Base-by-base conservation (phyloP, 2,113 vertebrate genomes). In the Scopus umbretta region DNA sequence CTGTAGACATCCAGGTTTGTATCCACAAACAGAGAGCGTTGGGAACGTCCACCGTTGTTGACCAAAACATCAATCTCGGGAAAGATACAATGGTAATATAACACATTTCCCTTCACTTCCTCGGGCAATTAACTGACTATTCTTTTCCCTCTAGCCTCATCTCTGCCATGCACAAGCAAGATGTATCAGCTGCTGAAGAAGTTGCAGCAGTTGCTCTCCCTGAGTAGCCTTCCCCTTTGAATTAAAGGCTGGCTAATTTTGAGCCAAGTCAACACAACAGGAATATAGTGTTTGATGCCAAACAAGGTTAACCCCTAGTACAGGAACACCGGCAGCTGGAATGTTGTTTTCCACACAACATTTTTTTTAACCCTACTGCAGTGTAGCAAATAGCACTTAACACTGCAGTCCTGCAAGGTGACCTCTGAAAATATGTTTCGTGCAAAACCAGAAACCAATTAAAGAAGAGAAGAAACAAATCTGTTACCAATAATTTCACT, bases 1-100 rank as follows among this genome's bases (percentile, higher is more conserved):
- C 90, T 97, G 88, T 97, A 99, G 80, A 99, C 99, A 40, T 99
- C 98, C 59, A 99, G 12, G 67, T 86, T 98, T 30, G 99, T 98
- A 40, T 99, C 99, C 92, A 98, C 16, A 38, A 96, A 99, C 93
- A 99, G 80, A 15, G 99, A 99, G 82, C 99, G 98, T 32, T 99
- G 99, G 47, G 98, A 98, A 40, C 98, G 98, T 38, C 99, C 99
- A 4, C 98, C 98, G 2, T 99, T 99, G 98, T 99, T 99, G 56
- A 99, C 96, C 88, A 99, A 96, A 92, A 99, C 86, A 53, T 99
- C 99, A 5, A 99, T 99, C 99, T 98, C 2, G 18, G 63, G 43
- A 90, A 92, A 80, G 94, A 87, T 7, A 84, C 43, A 71, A 70
- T 9, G 9, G 53, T 22, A 83, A 72, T 25, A 42, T 3, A 50